phyloP scores from a whole-genome alignment of 2,113 vertebrate species.

The Bambusicola thoracicus region DNA sequence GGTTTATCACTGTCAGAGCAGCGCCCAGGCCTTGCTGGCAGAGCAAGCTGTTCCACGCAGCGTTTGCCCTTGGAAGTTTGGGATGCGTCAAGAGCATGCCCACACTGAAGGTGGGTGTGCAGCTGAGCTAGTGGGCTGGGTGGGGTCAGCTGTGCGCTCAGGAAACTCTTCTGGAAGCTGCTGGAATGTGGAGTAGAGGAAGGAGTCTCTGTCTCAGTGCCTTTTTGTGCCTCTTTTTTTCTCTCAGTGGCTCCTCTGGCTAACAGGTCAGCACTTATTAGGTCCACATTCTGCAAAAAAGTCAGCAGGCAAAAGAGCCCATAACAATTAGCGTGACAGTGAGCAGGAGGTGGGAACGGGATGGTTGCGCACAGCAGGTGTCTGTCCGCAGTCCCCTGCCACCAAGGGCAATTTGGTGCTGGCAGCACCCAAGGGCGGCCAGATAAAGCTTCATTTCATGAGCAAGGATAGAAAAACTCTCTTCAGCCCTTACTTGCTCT shows the following conservation, averaged over 20 bases:
- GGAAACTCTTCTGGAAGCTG: not conserved
- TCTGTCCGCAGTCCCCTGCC: not conserved
- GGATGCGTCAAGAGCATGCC: not conserved
- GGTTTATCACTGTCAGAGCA: rapidly evolving
- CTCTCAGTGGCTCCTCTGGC: not conserved
- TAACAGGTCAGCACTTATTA: not conserved
- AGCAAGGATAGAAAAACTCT: not conserved
- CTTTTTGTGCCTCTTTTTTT: not conserved
- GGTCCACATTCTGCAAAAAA: not conserved
- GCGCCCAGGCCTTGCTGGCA: not conserved
- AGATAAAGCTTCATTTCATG: not conserved
- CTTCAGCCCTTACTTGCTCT: not conserved
- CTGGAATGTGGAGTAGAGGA: not conserved
- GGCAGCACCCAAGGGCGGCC: not conserved
- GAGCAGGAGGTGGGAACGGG: not conserved
- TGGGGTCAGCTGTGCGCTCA: not conserved
- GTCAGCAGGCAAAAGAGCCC: not conserved
- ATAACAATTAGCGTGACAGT: rapidly evolving
- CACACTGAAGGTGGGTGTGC: not conserved
- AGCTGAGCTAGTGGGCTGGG: not conserved
- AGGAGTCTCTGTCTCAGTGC: not conserved
- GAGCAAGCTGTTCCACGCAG: not conserved
- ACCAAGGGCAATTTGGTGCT: not conserved
- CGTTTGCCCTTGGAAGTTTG: not conserved
- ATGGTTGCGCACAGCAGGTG: not conserved